Percentiles rank a stretch among this genome's conserved stretches.
Conservation (phyloP, 2,113 vertebrate species). For the Hiodon tergisus region DNA sequence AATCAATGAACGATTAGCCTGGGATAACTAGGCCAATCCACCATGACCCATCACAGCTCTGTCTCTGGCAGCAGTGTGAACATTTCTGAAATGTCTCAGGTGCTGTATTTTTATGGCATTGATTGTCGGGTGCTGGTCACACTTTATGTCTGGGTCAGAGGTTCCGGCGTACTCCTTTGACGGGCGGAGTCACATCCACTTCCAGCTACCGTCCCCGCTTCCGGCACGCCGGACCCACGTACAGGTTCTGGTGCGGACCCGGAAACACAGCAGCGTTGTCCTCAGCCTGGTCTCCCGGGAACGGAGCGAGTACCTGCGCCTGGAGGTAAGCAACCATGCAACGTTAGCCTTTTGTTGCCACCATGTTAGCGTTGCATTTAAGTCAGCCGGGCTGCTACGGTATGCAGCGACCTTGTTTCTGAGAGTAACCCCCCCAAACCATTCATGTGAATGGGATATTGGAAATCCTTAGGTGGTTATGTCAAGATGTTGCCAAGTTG, state of each 20-base stretch:
- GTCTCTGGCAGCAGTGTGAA: background rate
- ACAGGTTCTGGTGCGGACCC: slow-evolving; percentile 72
- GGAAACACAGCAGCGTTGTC: slow-evolving; percentile 68
- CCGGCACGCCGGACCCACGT: slow-evolving; percentile 63
- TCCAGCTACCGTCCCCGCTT: slow-evolving; percentile 55
- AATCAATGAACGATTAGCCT: too few relatives aligned
- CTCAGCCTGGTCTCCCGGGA: slow-evolving; percentile 62
- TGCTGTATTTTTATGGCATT: background rate
- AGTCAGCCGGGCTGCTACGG: too few relatives aligned
- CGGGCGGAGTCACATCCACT: slow-evolving; percentile 67
- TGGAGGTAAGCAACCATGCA: slow-evolving; percentile 64
- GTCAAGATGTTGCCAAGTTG: too few relatives aligned
- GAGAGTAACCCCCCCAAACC: too few relatives aligned
- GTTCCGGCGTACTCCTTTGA: slow-evolving; percentile 72
- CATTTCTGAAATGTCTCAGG: background rate
- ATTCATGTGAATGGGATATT: too few relatives aligned
- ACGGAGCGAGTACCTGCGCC: slow-evolving; percentile 69
- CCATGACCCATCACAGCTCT: background rate
- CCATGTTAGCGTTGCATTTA: too few relatives aligned
- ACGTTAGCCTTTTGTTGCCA: too few relatives aligned
- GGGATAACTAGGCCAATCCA: background rate
- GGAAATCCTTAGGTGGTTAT: too few relatives aligned
- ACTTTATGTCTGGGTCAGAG: slow-evolving; percentile 56
- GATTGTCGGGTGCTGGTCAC: slow-evolving; percentile 9
- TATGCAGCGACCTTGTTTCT: too few relatives aligned